Base-by-base conservation (phyloP, 2,888 invertebrate genomes). In the Apamea crenata region DNA sequence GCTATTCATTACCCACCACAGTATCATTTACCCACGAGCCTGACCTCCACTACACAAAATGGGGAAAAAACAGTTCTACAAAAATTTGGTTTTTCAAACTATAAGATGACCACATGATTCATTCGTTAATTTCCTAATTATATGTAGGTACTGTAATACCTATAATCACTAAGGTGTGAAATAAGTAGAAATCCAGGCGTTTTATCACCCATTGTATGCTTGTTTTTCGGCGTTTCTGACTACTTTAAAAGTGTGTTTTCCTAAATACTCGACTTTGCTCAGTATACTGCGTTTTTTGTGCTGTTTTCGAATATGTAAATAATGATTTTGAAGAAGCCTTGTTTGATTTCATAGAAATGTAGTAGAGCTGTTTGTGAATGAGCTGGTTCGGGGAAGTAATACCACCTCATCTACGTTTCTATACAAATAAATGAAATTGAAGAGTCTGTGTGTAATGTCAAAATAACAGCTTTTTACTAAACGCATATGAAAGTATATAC, bases 41-140 rank as follows among this genome's bases (percentile, higher is more conserved):
- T 59, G 59, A 59, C 59, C 12, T 25, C 10, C 8, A 56, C 14
- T 47, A 29, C 59, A 29, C 3, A 63, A 63, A 65, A 5, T 65
- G 18, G n/a, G 47, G 8, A 18, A 40, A 61, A 47, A 66, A n/a
- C 18, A 5, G 10, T 56, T 29, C 1, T 18, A 7, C 25, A 16
- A 6, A 67, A n/a, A 53, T 3, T 32, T 29, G 50, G 53, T n/a
- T 75, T 76, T 56, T 66, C 5, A 12, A 36, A 47, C 21, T 3
- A 25, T 2, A 36, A 18, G 14, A 44, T 44, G 2, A 16, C 2
- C 2, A 32, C 1, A 76, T 59, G 47, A 77, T 67, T 47, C 8
- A 78, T 77, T 67, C 44, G 25, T 56, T 77, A 25, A 67, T 77
- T 67, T 36, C 44, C 47, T 36, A 36, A 47, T 18, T 50, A 40